Evolutionary conservation across 35 echinoderm and acorn worm genomes (phyloP), one percentile per base, ranked within the genome.

Genomic region (Apostichopus japonicus): DNA sequence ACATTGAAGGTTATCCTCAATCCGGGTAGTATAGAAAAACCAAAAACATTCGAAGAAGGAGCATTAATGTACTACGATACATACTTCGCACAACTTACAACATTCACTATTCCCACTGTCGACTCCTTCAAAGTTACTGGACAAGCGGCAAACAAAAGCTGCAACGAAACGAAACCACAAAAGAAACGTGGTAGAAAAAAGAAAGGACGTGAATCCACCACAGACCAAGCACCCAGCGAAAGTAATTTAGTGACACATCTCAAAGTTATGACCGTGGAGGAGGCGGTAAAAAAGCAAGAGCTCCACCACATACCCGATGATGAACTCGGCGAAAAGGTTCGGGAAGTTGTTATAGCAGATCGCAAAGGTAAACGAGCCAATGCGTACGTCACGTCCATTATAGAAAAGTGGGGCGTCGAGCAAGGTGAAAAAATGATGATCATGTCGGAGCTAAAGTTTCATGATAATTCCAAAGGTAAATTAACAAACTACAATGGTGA

Each of bases 311-410:
- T 83, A n/a, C 80, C 52, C 8, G 80, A 83, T 55, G 80, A 83
- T 55, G 80, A 83, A 15, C 80, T 83, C 22, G 13, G 55, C 80
- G 52, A 17, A 16, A 14, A 83, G 11, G 22, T 83, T n/a, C 19
- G 52, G 54, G 52, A 55, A 7, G 80, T 55, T 56, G 13, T 55
- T 54, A 83, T 83, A 5, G 80, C 80, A 22, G 80, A 83, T 55
- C 80, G 80, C 8, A 83, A 83, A 22, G 80, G 80, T 55, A 83
- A 83, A 83, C 80, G 80, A 27, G 80, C 80, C 33, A 83, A 83
- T 22, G 21, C 16, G 52, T 17, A 55, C 3, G 80, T 83, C 15
- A 53, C 80, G 51, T 55, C 80, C 17, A 56, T 54, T 2, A 7
- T 80, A 27, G 79, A 80, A 51, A 80, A 80, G 51, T 80, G 79